phyloP scores from a whole-genome alignment of 2,888 invertebrate genomes.

The Eupeodes luniger region DNA sequence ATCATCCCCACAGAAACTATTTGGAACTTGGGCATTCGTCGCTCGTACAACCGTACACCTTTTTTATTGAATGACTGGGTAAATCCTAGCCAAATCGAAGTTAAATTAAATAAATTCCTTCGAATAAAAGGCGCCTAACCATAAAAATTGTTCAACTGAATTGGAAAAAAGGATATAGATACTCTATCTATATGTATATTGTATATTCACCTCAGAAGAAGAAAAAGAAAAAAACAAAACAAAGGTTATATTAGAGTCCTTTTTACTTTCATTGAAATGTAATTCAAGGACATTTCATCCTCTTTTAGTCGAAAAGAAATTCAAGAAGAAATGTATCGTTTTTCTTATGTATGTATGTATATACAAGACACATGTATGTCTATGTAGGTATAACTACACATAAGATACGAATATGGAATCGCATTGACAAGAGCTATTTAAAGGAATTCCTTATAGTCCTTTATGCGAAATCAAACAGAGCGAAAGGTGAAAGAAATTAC shows the following conservation, averaged over 20 bases:
- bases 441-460: constrained; percentile 39
- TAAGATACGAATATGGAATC: constrained; percentile 9
- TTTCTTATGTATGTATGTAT: background rate
- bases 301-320: constrained; percentile 1
- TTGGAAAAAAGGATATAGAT: constrained; percentile 37
- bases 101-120: constrained; percentile 62
- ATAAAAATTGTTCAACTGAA: constrained; percentile 53
- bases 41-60: background rate
- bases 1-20: constrained; percentile 24
- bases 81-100: constrained; percentile 57
- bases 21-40: constrained; percentile 2
- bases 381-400: background rate
- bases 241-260: constrained; percentile 7
- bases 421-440: constrained; percentile 47
- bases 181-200: background rate
- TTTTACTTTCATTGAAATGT: constrained; percentile 34
- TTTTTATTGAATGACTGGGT: constrained; percentile 17
- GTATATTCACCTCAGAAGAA: no score
- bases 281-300: constrained; percentile 44
- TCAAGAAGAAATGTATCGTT: constrained; percentile 31
- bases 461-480: constrained; percentile 50
- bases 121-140: constrained; percentile 56
- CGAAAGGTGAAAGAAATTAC: constrained; percentile 25
- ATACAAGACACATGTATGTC: background rate
- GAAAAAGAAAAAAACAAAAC: background rate